Evolutionary conservation across 2,797 vertebrate species (phyloP).

Genomic region (Neostethus bicornis): DNA sequence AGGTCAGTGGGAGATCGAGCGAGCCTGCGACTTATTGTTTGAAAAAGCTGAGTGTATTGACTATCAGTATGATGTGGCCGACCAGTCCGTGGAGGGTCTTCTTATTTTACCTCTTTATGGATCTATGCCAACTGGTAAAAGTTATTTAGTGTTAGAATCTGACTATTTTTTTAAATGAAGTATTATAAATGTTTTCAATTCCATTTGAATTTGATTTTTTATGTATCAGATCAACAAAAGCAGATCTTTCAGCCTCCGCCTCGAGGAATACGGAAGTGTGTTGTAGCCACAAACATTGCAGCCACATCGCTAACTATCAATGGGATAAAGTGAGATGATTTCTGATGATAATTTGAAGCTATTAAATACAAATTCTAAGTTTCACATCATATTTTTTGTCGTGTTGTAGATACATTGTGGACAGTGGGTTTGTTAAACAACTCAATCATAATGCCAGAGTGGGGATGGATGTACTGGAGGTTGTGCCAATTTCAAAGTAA

Average conservation of each 20-base stretch:
- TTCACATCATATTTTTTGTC: too few species aligned
- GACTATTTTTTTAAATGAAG: background rate
- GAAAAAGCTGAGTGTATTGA: slow-evolving; percentile 91
- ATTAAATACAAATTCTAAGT: background rate
- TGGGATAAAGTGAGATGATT: slow-evolving; percentile 87
- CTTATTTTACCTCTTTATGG: slow-evolving; percentile 96
- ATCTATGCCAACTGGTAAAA: slow-evolving; percentile 94
- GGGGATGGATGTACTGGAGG: slow-evolving; percentile 93
- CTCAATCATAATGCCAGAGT: slow-evolving; percentile 94
- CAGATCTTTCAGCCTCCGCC: slow-evolving; percentile 95
- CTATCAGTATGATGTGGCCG: slow-evolving; percentile 91
- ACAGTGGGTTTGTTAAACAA: slow-evolving; percentile 98
- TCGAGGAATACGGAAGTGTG: slow-evolving; percentile 91
- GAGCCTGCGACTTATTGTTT: slow-evolving; percentile 90
- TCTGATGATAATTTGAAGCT: background rate
- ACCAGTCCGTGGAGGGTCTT: slow-evolving; percentile 88
- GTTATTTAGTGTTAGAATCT: background rate
- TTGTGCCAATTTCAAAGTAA: slow-evolving; percentile 98
- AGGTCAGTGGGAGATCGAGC: slow-evolving; percentile 96
- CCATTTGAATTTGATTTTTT: background rate
- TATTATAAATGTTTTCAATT: background rate
- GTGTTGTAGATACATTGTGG: slow-evolving; percentile 88
- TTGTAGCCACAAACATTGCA: slow-evolving; percentile 96
- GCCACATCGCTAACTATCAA: slow-evolving; percentile 97
- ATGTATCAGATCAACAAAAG: slow-evolving; percentile 89